Evolutionary conservation across 2,888 invertebrate species (phyloP).

Genomic region (Syrista parreyssii): DNA sequence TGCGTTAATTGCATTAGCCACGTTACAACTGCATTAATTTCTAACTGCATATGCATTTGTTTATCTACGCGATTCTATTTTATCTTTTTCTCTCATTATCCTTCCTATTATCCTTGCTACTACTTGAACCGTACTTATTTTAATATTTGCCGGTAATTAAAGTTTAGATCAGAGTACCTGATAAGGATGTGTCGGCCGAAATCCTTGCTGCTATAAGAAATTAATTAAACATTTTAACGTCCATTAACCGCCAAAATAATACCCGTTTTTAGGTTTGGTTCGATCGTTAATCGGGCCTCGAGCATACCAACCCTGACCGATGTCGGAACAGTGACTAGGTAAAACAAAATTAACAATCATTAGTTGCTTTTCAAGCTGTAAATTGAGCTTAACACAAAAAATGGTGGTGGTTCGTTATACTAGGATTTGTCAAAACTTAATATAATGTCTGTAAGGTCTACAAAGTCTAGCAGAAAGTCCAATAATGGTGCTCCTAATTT

Average conservation of each 20-base stretch:
- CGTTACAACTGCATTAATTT: not conserved
- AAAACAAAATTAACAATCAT: constrained; percentile 65
- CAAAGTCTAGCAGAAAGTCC: not conserved
- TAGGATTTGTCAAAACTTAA: not conserved
- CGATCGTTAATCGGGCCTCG: constrained; percentile 85
- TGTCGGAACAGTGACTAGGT: constrained; percentile 79
- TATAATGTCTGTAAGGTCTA: not conserved
- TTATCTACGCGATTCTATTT: not conserved
- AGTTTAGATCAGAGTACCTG: not conserved
- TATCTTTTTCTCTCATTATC: not conserved
- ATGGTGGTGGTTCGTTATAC: not conserved
- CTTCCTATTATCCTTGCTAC: not conserved
- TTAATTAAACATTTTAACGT: constrained; percentile 25
- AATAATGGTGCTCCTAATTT: not conserved
- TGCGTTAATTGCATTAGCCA: constrained; percentile 43
- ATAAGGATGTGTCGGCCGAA: not conserved
- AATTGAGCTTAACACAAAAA: not conserved
- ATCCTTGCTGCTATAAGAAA: not conserved
- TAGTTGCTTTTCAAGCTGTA: not conserved
- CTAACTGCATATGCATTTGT: not conserved
- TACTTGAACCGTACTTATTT: not conserved
- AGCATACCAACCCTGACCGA: constrained; percentile 89
- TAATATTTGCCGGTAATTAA: not conserved
- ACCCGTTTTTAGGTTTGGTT: constrained; percentile 70
- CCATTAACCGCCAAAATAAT: constrained; percentile 18